These are phyloP conservation scores for Bothrops jararaca DNA, from an alignment of 2,113 vertebrate genomes.

Conservation along the genomic window DNA sequence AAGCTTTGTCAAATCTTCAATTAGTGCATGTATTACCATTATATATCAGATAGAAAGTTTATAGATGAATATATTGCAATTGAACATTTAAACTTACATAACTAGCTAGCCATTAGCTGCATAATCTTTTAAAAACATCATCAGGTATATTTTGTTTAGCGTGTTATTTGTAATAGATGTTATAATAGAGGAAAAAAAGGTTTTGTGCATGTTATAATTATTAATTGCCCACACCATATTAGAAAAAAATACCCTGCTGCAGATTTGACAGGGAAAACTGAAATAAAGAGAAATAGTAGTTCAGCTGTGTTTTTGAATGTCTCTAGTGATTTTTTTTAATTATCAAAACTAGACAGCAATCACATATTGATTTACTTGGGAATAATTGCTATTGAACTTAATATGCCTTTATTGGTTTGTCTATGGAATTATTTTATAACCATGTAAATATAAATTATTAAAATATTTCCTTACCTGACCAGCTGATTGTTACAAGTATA, in stretches of 20 bases:
- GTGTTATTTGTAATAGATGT: conserved; percentile 17
- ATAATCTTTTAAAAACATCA: not conserved
- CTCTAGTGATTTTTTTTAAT: not conserved
- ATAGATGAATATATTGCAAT: not conserved
- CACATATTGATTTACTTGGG: not conserved
- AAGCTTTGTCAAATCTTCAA: conserved; percentile 38
- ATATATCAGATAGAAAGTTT: conserved; percentile 42
- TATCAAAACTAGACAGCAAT: not conserved
- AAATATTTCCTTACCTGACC: conserved; percentile 13
- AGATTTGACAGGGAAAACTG: not conserved
- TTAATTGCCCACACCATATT: not conserved
- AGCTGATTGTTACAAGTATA: conserved; percentile 7
- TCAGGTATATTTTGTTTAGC: conserved; percentile 18
- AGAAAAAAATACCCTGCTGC: not conserved
- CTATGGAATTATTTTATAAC: not conserved
- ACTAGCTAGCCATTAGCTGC: conserved; percentile 49
- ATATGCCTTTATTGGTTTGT: not conserved
- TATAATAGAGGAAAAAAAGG: conserved; percentile 3
- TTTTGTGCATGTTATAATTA: not conserved
- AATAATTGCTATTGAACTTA: not conserved
- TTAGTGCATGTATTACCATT: conserved; percentile 28
- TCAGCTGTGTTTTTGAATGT: not conserved
- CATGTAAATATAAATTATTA: not conserved
- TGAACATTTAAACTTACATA: conserved; percentile 16
- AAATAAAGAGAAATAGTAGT: not conserved